Conservation (phyloP, 2,888 invertebrate genomes). For the Odontothrips loti region DNA sequence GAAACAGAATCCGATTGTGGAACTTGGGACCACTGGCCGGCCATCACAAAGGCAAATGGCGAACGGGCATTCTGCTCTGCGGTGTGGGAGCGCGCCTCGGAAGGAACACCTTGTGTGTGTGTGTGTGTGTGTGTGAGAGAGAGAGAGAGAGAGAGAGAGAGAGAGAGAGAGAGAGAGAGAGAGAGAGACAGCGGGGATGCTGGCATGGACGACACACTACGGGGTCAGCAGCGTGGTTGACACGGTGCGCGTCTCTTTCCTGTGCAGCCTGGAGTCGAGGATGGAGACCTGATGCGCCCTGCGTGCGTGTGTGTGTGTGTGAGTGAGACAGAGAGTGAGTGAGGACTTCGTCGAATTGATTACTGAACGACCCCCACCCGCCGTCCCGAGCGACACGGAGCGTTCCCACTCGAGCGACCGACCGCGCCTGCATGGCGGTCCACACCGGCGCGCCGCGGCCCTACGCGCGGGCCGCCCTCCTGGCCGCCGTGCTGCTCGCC, state of each 20-base stretch:
- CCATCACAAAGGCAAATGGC: not conserved
- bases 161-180: conserved; percentile 24
- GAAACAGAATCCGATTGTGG: conserved; percentile 16
- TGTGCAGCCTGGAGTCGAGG: not conserved
- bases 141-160: conserved; percentile 13
- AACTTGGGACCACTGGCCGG: not conserved
- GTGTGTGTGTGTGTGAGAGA: not conserved
- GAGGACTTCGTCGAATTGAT: not conserved
- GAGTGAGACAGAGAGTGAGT: not conserved
- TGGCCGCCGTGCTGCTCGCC: not conserved
- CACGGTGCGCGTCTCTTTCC: not conserved
- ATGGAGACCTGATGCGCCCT: not conserved
- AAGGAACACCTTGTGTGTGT: not conserved
- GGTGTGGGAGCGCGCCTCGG: not conserved
- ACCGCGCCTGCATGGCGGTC: not conserved
- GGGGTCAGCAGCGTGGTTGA: not conserved
- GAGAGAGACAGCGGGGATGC: not conserved
- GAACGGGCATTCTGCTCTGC: not conserved
- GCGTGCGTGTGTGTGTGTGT: not conserved
- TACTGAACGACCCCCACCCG: too few relatives aligned
- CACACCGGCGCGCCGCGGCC: not conserved
- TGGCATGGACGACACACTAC: not conserved
- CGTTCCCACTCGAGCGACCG: not conserved
- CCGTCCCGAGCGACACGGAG: too few relatives aligned
- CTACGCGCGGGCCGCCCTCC: not conserved